Percentiles rank a stretch among this genome's conserved stretches.
phyloP scores from a whole-genome alignment of 2,113 vertebrate genomes.

The Sinocyclocheilus rhinocerous region DNA sequence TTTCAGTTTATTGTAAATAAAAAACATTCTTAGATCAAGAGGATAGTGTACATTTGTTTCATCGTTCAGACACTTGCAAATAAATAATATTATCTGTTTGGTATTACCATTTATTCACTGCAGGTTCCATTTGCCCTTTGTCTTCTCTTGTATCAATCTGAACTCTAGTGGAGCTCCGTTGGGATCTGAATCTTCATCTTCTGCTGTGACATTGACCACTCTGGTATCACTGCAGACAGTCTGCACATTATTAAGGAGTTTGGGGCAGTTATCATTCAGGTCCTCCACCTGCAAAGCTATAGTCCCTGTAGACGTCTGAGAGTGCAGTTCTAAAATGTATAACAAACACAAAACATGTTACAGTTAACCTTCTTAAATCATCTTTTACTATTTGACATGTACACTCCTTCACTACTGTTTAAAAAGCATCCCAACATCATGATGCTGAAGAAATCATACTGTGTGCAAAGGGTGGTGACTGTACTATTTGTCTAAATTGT shows the following conservation, averaged over 20 bases:
- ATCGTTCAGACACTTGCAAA: neutral
- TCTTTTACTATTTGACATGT: neutral
- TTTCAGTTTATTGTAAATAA: neutral
- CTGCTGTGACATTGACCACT: constrained; percentile 70
- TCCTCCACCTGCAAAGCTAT: constrained; percentile 76
- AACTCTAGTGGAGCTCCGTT: constrained; percentile 76
- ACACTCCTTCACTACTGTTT: neutral
- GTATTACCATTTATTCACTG: constrained; percentile 74
- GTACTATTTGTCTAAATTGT: neutral
- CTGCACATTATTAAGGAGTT: constrained; percentile 65
- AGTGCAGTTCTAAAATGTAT: constrained; percentile 68
- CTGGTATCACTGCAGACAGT: constrained; percentile 70
- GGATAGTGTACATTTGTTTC: neutral
- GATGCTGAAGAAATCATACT: neutral
- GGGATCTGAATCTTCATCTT: constrained; percentile 38
- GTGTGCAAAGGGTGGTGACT: neutral
- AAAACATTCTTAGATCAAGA: neutral
- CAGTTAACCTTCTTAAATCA: neutral
- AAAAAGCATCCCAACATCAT: neutral
- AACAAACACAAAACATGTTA: constrained; percentile 22
- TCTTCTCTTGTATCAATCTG: constrained; percentile 67
- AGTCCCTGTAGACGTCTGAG: constrained; percentile 79
- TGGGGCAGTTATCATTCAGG: constrained; percentile 76
- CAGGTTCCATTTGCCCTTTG: constrained; percentile 68
- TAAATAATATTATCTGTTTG: neutral